phyloP scores from a whole-genome alignment of 53 echinoderm and acorn worm genomes.

The Paracentrotus lividus region DNA sequence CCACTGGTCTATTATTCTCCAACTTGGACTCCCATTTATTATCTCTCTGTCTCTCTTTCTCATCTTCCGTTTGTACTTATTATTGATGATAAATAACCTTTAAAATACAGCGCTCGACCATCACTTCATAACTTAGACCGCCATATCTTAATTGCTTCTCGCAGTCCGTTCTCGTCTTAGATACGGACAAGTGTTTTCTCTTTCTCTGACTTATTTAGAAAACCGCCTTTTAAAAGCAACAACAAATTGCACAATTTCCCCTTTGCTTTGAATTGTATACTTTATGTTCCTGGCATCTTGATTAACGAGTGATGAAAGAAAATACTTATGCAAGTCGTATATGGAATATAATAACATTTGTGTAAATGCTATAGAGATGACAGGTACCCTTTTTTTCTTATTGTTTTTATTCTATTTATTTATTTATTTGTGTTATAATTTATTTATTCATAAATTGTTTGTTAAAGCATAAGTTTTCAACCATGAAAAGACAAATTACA shows the following conservation, averaged over 20 bases:
- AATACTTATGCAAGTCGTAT: not conserved
- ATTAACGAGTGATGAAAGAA: not conserved
- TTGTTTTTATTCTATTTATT: no score
- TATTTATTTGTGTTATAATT: no score
- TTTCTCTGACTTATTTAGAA: not conserved
- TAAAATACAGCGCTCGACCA: not conserved
- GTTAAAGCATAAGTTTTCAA: no score
- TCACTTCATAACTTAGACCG: not conserved
- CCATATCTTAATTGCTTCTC: not conserved
- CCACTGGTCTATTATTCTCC: no score
- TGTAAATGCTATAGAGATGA: no score
- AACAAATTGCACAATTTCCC: not conserved
- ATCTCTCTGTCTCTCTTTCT: not conserved
- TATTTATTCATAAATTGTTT: no score
- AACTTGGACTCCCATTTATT: not conserved
- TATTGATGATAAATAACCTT: not conserved
- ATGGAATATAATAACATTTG: no score
- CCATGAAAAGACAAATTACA: no score
- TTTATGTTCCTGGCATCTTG: not conserved
- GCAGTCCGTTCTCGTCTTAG: not conserved
- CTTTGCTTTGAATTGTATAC: not conserved
- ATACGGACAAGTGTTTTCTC: not conserved
- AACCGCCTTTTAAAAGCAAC: not conserved
- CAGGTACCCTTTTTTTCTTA: no score
- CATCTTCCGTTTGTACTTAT: not conserved